These are phyloP conservation scores for Helicoverpa assulta DNA, from an alignment of 2,888 invertebrate species.

Conservation along the genomic window DNA sequence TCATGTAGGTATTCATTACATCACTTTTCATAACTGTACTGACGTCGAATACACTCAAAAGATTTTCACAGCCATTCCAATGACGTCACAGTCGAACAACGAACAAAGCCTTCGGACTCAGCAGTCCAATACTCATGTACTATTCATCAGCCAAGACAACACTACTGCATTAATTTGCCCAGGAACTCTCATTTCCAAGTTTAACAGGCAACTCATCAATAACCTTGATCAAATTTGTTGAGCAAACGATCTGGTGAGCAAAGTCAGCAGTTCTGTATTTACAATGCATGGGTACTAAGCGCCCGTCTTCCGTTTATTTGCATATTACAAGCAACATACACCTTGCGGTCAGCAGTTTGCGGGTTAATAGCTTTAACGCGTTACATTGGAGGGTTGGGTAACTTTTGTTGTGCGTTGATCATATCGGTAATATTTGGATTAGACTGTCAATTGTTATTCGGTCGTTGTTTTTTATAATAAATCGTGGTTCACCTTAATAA, in stretches of 20 bases:
- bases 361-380: constrained; percentile 52
- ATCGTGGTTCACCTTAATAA: no score
- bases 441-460: not conserved
- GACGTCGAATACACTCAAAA: not conserved
- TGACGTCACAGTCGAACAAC: not conserved
- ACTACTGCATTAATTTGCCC: constrained; percentile 55
- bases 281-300: constrained; percentile 59
- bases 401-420: constrained; percentile 6
- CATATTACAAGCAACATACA: constrained; percentile 58
- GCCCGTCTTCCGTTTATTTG: constrained; percentile 56
- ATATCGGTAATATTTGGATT: not conserved
- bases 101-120: constrained; percentile 6
- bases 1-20: no score
- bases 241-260: constrained; percentile 63
- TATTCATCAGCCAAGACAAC: constrained; percentile 52
- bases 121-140: constrained; percentile 33
- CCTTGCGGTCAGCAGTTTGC: constrained; percentile 56
- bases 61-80: not conserved
- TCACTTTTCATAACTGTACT: no score
- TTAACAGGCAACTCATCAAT: constrained; percentile 70
- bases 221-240: constrained; percentile 70
- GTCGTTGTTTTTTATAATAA: not conserved
- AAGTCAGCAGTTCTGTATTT: constrained; percentile 58
- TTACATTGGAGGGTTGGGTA: constrained; percentile 31
- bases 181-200: constrained; percentile 60